These are phyloP conservation scores for Neria commutata DNA, from an alignment of 2,888 invertebrate species.

Conservation along the genomic window DNA sequence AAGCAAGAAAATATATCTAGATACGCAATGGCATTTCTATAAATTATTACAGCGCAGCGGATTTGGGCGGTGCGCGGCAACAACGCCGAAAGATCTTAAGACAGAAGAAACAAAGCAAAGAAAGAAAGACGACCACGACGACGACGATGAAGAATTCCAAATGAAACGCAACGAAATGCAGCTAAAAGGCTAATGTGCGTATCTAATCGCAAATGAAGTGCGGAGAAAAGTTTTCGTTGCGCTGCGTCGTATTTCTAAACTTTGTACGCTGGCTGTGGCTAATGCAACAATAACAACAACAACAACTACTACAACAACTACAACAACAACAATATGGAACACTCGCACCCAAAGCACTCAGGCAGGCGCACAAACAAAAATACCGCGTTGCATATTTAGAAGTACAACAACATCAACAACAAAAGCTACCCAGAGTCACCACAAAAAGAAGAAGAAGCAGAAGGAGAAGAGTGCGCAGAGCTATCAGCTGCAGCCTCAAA, in stretches of 20 bases:
- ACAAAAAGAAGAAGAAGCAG: no score
- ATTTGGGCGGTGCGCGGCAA: no score
- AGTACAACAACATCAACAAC: not conserved
- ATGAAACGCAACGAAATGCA: constrained; percentile 12
- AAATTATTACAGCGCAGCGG: no score
- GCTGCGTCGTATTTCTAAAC: not conserved
- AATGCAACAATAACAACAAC: constrained; percentile 4
- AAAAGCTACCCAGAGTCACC: no score
- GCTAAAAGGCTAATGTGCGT: constrained; percentile 28
- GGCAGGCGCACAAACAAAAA: not conserved
- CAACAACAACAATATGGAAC: not conserved
- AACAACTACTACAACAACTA: not conserved
- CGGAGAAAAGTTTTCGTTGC: constrained; percentile 16
- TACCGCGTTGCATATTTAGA: no score
- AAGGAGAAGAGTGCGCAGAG: no score
- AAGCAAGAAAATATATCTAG: constrained; percentile 18
- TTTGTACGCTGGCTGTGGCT: not conserved
- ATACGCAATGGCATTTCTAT: constrained; percentile 15
- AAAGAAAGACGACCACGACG: not conserved
- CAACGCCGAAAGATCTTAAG: constrained; percentile 7
- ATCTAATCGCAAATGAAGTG: constrained; percentile 35
- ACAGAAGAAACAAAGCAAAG: constrained; percentile 2
- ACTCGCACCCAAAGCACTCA: not conserved
- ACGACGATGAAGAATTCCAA: constrained; percentile 3
- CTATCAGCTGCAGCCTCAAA: constrained; percentile 30